These are phyloP conservation scores for Eupsilia transversa DNA, from an alignment of 2,888 invertebrate species.

Conservation along the genomic window DNA sequence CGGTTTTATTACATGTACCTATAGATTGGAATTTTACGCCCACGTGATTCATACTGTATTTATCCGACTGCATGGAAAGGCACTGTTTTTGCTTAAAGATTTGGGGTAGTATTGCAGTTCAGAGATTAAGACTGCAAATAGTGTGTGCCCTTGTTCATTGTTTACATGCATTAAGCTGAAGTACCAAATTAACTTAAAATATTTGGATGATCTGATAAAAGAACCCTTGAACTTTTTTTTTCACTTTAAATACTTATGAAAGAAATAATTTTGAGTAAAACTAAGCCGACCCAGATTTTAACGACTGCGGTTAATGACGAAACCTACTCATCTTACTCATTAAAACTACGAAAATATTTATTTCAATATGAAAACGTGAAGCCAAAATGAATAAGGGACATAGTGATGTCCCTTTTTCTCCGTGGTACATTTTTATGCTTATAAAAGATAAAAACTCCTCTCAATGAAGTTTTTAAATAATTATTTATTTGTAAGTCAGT, in stretches of 20 bases:
- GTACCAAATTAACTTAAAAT: neutral
- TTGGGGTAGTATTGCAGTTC: neutral
- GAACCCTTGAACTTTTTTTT: neutral
- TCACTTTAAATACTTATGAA: neutral
- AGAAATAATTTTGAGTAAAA: constrained; percentile 22
- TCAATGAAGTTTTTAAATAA: neutral
- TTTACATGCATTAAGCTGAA: neutral
- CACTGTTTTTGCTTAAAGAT: neutral
- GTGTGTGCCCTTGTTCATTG: neutral
- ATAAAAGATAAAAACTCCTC: neutral
- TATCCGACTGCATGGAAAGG: neutral
- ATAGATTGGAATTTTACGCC: constrained; percentile 19
- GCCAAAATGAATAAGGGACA: neutral
- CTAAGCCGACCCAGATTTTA: constrained; percentile 42
- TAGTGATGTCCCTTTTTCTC: neutral
- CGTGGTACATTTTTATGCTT: neutral
- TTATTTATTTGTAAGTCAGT: neutral
- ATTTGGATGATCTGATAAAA: neutral
- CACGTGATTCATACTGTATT: constrained; percentile 9
- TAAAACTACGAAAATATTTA: constrained; percentile 59
- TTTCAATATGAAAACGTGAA: constrained; percentile 27
- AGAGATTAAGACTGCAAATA: neutral
- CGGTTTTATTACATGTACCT: too few relatives aligned
- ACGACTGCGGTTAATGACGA: constrained; percentile 50
- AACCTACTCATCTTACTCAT: constrained; percentile 59